Percentiles rank a stretch among this genome's conserved stretches.
These are phyloP conservation scores for Maniola hyperantus DNA, from an alignment of 2,888 invertebrate genomes.

Conservation along the genomic window DNA sequence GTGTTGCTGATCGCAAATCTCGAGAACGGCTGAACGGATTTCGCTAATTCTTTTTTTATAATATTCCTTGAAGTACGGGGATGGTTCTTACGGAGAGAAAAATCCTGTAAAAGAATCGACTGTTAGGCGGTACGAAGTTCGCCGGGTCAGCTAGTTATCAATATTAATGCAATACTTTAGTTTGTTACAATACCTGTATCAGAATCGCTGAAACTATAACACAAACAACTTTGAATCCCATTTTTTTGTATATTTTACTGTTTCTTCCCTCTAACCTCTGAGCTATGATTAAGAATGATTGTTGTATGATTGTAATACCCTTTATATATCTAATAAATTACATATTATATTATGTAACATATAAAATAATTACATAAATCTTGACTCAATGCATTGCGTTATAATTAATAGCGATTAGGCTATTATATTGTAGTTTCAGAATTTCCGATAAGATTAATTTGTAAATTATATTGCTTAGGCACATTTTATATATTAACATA, in stretches of 20 bases:
- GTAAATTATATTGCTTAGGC: conserved; percentile 13
- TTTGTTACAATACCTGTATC: conserved; percentile 7
- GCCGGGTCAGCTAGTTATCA: background rate
- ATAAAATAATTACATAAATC: background rate
- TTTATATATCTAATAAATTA: conserved; percentile 6
- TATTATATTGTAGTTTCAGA: background rate
- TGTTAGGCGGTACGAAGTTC: too few species aligned
- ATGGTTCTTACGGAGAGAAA: too few species aligned
- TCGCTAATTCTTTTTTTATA: too few species aligned
- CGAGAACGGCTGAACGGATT: too few species aligned
- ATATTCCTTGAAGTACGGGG: too few species aligned
- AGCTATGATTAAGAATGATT: background rate
- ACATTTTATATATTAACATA: background rate
- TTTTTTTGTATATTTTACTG: background rate
- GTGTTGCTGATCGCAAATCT: too few species aligned
- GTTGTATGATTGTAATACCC: background rate
- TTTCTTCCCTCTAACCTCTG: background rate
- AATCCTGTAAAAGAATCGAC: too few species aligned
- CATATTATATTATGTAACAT: background rate
- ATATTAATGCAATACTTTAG: background rate
- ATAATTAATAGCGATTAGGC: background rate
- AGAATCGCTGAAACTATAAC: background rate
- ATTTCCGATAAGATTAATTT: conserved; percentile 6
- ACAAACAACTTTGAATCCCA: background rate
- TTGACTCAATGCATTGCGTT: background rate